Base-by-base conservation (phyloP, 1,140 invertebrate species). In the Pygmarrhopalites habei region DNA sequence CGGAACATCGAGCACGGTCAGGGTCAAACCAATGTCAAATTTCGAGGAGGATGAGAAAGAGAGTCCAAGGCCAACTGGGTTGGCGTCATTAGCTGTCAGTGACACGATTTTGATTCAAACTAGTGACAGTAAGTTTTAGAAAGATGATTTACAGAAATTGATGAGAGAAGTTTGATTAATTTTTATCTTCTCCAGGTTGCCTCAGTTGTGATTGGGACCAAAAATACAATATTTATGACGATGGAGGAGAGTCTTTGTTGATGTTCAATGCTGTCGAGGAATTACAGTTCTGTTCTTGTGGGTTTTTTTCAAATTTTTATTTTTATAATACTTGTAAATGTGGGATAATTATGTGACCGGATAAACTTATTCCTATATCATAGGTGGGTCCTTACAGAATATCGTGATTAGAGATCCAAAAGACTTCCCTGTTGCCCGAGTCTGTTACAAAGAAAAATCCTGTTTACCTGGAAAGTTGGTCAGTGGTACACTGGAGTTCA, bases 391-490 rank as follows among this genome's bases (percentile, higher is more conserved):
- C 26, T 29, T 64, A 14, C 57, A 64, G 59, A 68, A 64, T 62
- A 51, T 64, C 28, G 58, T 64, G 15, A 7, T 68, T 19, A 30
- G 53, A 32, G 53, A 52, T 41, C 1, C 29, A 15, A 39, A 60
- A 23, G 28, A 53, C 29, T 10, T 41, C 19, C 30, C 59, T 41
- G 35, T 68, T 44, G 66, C 58, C 44, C 35, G 62, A 58, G 62
- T 61, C 39, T 53, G 62, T 30, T 64, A 60, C 51, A 64, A 68
- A 58, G 51, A 64, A 52, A 68, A 68, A 35, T 58, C 32, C 30
- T 57, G 41, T n/a, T 12, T 58, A n/a, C 21, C n/a, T 30, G 19
- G 35, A 14, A 61, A 44, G n/a, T 21, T 68, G 41, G 66, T 60
- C 41, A 51, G 21, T 35, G 29, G 29, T 14, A 58, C n/a, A n/a